Conservation (phyloP, 2,797 vertebrate species). For the Channallabes apus region DNA sequence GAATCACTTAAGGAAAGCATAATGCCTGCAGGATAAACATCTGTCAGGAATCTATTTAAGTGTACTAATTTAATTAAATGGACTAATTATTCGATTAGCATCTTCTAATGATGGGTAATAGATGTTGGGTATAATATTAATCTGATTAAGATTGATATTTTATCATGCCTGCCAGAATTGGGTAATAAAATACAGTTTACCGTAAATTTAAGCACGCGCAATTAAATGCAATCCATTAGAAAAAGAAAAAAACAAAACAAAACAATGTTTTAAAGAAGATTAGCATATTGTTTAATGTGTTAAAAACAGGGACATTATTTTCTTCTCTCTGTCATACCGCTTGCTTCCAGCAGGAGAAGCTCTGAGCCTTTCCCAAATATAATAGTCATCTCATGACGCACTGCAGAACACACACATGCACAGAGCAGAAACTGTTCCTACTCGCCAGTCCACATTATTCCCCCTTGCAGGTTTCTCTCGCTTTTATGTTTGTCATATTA, state of each 20-base stretch:
- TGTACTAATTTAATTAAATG: not conserved
- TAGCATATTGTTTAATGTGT: not conserved
- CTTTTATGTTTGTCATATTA: slow-evolving; percentile 7
- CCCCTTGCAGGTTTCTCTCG: slow-evolving; percentile 2
- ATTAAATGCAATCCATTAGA: not conserved
- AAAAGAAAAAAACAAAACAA: not conserved
- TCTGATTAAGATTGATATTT: not conserved
- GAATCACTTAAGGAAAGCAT: not conserved
- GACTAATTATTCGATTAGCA: not conserved
- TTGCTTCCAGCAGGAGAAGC: slow-evolving; percentile 59
- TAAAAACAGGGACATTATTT: not conserved
- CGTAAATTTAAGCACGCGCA: not conserved
- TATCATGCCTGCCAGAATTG: slow-evolving; percentile 9
- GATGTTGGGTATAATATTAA: not conserved
- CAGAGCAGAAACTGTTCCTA: not conserved
- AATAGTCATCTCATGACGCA: slow-evolving; percentile 25
- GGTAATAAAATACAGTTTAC: slow-evolving; percentile 19
- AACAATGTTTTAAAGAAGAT: slow-evolving; percentile 2
- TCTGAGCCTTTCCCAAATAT: slow-evolving; percentile 24
- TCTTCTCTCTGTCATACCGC: slow-evolving; percentile 45
- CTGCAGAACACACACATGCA: slow-evolving; percentile 29
- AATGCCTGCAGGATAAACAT: not conserved
- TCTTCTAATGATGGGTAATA: not conserved
- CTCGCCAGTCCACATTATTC: slow-evolving; percentile 7
- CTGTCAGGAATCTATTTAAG: not conserved